These are phyloP conservation scores for Macrosiphum euphorbiae DNA, from an alignment of 2,888 invertebrate genomes.

Conservation along the genomic window DNA sequence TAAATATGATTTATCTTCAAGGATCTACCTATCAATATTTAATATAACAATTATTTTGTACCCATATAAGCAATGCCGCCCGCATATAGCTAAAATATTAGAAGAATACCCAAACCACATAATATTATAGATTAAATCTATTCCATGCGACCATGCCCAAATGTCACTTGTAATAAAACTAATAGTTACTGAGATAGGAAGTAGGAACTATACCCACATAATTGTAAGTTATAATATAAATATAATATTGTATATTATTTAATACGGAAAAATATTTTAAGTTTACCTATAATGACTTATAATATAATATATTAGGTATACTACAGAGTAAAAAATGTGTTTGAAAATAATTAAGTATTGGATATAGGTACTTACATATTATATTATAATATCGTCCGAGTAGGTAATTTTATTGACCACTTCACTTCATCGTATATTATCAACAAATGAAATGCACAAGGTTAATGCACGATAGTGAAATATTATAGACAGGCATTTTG, in stretches of 20 bases:
- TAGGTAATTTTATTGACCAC: background rate
- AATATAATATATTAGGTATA: background rate
- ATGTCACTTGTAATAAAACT: background rate
- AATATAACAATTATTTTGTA: background rate
- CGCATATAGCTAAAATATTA: background rate
- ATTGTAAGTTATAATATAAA: background rate
- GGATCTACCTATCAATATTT: background rate
- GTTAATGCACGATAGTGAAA: background rate
- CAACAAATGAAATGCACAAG: slow-evolving; percentile 30
- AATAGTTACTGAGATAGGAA: background rate
- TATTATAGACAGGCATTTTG: background rate
- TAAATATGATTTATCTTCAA: background rate
- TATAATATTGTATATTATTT: background rate
- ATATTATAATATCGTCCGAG: background rate
- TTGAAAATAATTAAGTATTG: slow-evolving; percentile 4
- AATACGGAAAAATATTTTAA: background rate
- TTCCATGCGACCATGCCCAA: background rate
- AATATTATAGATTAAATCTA: background rate
- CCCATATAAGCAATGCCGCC: background rate
- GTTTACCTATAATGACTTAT: background rate
- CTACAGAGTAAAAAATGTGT: background rate
- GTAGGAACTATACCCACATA: background rate
- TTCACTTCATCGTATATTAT: slow-evolving; percentile 19
- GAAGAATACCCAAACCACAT: background rate
- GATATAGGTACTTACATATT: slow-evolving; percentile 30